These are phyloP conservation scores for Lasioglossum villosulum DNA, from an alignment of 2,888 invertebrate species.

Conservation along the genomic window DNA sequence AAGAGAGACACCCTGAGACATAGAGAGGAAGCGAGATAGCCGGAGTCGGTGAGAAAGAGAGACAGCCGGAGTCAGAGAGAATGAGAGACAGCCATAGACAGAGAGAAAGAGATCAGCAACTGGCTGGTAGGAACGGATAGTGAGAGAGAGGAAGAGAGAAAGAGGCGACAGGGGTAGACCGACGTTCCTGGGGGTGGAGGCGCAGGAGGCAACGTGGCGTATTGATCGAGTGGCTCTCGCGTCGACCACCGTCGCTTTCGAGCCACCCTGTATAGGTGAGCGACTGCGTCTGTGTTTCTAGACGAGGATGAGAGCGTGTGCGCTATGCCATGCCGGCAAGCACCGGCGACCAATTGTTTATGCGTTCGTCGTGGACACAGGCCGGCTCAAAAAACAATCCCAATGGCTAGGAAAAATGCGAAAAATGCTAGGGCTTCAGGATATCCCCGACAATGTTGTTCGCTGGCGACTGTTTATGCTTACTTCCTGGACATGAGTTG, in stretches of 20 bases:
- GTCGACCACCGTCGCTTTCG: slow-evolving; percentile 75
- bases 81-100: neutral
- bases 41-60: neutral
- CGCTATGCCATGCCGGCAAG: slow-evolving; percentile 19
- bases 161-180: slow-evolving; percentile 35
- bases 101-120: slow-evolving; percentile 30
- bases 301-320: slow-evolving; percentile 51
- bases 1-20: neutral
- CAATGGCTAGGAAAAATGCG: neutral
- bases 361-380: slow-evolving; percentile 29
- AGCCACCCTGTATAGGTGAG: slow-evolving; percentile 76
- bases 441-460: neutral
- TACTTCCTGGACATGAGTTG: neutral
- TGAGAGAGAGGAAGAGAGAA: slow-evolving; percentile 18
- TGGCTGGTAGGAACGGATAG: slow-evolving; percentile 38
- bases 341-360: slow-evolving; percentile 31
- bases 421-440: neutral
- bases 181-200: slow-evolving; percentile 74
- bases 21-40: slow-evolving; percentile 10
- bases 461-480: neutral
- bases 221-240: slow-evolving; percentile 84
- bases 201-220: slow-evolving; percentile 83
- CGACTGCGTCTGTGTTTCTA: slow-evolving; percentile 61
- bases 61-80: neutral
- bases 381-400: slow-evolving; percentile 21